Evolutionary conservation across 2,888 invertebrate genomes (phyloP).

Genomic region (Pristionchus entomophagus): DNA sequence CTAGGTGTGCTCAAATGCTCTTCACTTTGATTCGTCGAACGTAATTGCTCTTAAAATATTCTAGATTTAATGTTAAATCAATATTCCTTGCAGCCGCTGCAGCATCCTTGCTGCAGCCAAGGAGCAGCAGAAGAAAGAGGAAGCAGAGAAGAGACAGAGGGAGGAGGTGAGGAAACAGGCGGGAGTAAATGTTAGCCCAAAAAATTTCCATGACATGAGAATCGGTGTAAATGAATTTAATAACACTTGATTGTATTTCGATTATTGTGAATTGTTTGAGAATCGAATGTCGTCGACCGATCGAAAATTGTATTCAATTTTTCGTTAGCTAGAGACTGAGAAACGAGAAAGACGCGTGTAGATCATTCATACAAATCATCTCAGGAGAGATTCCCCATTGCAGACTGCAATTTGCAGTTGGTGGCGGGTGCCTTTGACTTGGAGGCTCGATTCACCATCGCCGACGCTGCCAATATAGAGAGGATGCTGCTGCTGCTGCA

Average conservation of each 20-base stretch:
- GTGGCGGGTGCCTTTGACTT: conserved; percentile 99
- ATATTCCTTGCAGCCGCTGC: conserved; percentile 22
- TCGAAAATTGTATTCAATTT: not conserved
- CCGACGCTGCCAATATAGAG: conserved; percentile 95
- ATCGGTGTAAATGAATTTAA: too few relatives aligned
- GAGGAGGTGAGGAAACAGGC: not conserved
- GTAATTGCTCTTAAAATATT: too few relatives aligned
- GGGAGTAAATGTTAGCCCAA: not conserved
- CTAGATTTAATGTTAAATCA: too few relatives aligned
- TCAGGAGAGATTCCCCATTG: too few relatives aligned
- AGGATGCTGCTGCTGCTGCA: conserved; percentile 96
- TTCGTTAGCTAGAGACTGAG: not conserved
- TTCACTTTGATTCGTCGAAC: too few relatives aligned
- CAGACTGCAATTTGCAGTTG: conserved; percentile 84
- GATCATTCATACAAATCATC: too few relatives aligned
- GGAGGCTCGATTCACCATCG: conserved; percentile 99
- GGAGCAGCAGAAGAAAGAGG: not conserved
- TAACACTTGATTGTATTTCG: not conserved
- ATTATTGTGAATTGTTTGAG: not conserved
- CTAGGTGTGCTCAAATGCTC: too few relatives aligned
- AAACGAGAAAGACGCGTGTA: not conserved
- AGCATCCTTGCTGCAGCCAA: conserved; percentile 15
- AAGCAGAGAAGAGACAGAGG: conserved; percentile 8
- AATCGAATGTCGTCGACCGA: not conserved
- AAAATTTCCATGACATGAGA: too few relatives aligned